Conservation (phyloP, 2,888 invertebrate species). For the Nemotelus nigrinus region DNA sequence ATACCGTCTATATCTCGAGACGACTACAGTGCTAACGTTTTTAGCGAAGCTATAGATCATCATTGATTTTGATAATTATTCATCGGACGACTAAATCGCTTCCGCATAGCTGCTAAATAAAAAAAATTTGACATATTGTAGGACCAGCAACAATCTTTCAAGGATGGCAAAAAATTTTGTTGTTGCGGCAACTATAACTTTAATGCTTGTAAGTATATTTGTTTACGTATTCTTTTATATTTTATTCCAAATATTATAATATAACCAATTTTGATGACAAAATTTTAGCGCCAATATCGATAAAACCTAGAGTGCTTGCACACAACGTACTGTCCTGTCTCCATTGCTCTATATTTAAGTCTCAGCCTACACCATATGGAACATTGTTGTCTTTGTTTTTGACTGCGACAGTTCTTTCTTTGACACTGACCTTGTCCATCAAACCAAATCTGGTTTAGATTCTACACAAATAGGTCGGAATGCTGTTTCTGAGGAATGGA, state of each 20-base stretch:
- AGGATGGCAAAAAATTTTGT: conserved; percentile 48
- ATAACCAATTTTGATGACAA: too few relatives aligned
- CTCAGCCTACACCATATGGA: too few relatives aligned
- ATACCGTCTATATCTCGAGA: too few relatives aligned
- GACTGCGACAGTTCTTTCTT: background rate
- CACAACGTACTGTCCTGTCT: too few relatives aligned
- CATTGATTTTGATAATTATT: too few relatives aligned
- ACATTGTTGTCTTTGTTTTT: background rate
- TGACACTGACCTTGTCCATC: conserved; percentile 29
- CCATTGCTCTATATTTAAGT: too few relatives aligned
- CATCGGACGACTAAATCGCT: background rate
- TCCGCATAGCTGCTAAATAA: conserved; percentile 27
- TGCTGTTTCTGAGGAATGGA: conserved; percentile 2
- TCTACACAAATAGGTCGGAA: conserved; percentile 27
- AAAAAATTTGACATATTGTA: background rate
- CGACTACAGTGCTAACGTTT: too few relatives aligned
- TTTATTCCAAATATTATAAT: too few relatives aligned
- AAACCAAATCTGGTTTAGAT: conserved; percentile 10
- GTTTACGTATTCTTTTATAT: conserved; percentile 13
- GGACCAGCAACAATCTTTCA: conserved; percentile 15
- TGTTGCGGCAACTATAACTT: conserved; percentile 38
- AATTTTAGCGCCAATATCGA: too few relatives aligned
- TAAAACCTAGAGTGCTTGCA: too few relatives aligned
- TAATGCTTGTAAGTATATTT: conserved; percentile 47
- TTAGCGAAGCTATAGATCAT: too few relatives aligned